Base-by-base conservation (phyloP, 2,113 vertebrate genomes). In the Arenaria interpres region DNA sequence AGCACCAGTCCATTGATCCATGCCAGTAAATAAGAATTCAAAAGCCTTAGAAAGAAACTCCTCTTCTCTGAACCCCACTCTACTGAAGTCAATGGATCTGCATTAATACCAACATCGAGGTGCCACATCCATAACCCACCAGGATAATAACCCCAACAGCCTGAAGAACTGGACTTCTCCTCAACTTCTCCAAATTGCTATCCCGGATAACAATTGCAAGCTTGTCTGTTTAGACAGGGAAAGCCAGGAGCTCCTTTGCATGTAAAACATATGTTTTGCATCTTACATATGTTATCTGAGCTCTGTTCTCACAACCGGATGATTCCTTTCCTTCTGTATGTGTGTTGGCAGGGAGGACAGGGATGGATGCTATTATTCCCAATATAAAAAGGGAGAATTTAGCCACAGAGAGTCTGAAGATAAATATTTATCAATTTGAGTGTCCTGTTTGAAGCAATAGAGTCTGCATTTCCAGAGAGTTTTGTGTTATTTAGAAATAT, bases 351-450 rank as follows among this genome's bases (percentile, higher is more conserved):
- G 60, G 28, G 39, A 78, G 6, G 23, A n/a, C 7, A 64, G 45
- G 30, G n/a, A 67, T 77, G 78, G 25, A 94, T 85, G 69, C 4
- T 66, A 35, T 76, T 51, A 79, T 64, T 89, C 48, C 16, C 17
- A 25, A 28, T 8, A 60, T 41, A 73, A 93, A 75, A 89, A 85
- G 35, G 30, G 32, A 17, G 5, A 89, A 88, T 69, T 93, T 64
- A 75, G 64, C 28, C 50, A 84, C 20, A 77, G 43, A 90, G 60
- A 56, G 16, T 91, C 23, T 75, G 51, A 69, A 72, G 74, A 75
- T 63, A 93, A 94, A 94, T 94, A 89, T 94, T 96, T 96, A 89
- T 60, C 72, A 27, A 72, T 81, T 59, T 85, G n/a, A 87, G 75
- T 56, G 25, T 96, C 73, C 76, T 89, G 57, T 89, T 87, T 89